Percentiles rank a stretch among this genome's conserved stretches.
phyloP scores from a whole-genome alignment of 2,113 vertebrate genomes.

The Labrus mixtus region DNA sequence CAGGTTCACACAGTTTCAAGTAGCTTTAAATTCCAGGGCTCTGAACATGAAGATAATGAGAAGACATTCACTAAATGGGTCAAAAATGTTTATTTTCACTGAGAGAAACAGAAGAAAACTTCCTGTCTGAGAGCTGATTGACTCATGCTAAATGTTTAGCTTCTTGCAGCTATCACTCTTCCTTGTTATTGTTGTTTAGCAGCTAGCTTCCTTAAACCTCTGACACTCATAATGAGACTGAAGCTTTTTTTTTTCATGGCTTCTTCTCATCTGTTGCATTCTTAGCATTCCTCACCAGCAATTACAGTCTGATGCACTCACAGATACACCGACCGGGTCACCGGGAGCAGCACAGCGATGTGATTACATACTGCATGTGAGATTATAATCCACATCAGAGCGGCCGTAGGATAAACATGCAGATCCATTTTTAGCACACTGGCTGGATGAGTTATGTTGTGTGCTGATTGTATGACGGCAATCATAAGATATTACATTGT shows the following conservation, averaged over 20 bases:
- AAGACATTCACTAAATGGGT: neutral
- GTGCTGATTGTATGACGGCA: slow-evolving; percentile 11
- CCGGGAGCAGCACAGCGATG: neutral
- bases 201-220: neutral
- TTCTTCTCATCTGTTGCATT: slow-evolving; percentile 20
- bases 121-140: neutral
- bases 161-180: neutral
- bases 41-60: neutral
- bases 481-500: slow-evolving; percentile 10
- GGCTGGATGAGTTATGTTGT: neutral
- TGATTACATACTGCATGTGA: slow-evolving; percentile 1
- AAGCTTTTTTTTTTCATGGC: neutral
- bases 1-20: no score
- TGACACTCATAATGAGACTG: neutral
- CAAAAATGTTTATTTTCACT: neutral
- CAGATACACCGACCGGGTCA: slow-evolving; percentile 2
- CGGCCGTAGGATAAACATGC: neutral
- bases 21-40: no score
- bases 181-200: neutral
- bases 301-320: slow-evolving; percentile 13
- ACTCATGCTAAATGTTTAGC: neutral
- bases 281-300: slow-evolving; percentile 1
- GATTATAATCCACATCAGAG: neutral
- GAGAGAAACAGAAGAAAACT: neutral
- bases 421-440: neutral